These are phyloP conservation scores for Ptychobarbus kaznakovi DNA, from an alignment of 2,797 vertebrate species.

Conservation along the genomic window DNA sequence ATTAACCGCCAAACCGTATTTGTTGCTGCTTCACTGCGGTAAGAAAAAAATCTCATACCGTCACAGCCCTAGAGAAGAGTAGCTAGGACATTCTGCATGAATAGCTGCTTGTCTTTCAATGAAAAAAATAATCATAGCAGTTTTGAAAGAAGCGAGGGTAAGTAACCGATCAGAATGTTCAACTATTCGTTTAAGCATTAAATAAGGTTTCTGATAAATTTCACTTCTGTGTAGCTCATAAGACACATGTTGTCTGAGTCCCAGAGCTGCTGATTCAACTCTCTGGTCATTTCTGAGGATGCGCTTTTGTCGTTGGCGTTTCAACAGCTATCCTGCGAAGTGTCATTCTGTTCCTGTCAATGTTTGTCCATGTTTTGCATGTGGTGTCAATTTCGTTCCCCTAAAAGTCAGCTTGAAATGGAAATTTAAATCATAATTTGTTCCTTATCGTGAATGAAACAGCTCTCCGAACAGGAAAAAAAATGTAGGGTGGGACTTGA, in stretches of 20 bases:
- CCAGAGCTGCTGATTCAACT: constrained; percentile 7
- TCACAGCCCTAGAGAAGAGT: too few species aligned
- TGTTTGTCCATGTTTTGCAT: not conserved
- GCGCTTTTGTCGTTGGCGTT: not conserved
- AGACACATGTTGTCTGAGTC: not conserved
- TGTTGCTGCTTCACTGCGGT: too few species aligned
- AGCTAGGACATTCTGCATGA: not conserved
- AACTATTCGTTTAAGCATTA: not conserved
- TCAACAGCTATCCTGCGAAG: not conserved
- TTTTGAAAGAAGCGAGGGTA: not conserved
- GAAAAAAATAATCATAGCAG: too few species aligned
- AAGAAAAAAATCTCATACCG: too few species aligned
- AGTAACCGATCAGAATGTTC: not conserved
- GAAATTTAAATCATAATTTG: not conserved
- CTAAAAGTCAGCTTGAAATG: not conserved
- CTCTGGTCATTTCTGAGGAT: not conserved
- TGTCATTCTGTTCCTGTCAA: constrained; percentile 29
- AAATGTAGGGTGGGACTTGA: too few species aligned
- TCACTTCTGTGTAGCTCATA: not conserved
- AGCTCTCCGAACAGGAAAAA: not conserved
- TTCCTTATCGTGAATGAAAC: not conserved
- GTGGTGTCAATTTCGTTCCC: constrained; percentile 11
- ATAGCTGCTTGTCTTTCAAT: not conserved
- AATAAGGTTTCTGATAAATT: not conserved
- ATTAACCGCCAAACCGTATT: too few species aligned